Evolutionary conservation across 1,140 invertebrate genomes (phyloP), one percentile per base, ranked within the genome.

Genomic region (Bemisia tabaci): DNA sequence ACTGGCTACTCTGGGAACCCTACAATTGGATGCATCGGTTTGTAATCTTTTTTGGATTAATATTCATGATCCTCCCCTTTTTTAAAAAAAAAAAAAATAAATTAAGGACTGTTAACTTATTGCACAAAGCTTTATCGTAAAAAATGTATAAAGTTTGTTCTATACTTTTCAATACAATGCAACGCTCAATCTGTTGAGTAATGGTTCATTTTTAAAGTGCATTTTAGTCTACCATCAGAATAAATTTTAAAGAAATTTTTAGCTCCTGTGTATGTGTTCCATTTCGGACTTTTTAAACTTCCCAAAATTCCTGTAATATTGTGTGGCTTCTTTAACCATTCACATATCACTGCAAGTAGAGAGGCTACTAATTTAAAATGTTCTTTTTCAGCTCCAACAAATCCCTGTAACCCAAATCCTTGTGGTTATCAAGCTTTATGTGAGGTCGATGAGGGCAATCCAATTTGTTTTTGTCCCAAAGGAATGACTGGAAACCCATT

Each of bases 401-500:
- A 91, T 77, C 88, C 89, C 12, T 93, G 91, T 74, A 78, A 85
- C 68, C 88, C 89, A 24, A 91, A 90, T 77, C 91, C 91, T 22
- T 95, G 92, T 76, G 92, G 91, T 22, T 76, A 84, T 0, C 87
- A 89, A 72, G 91, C 92, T 12, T 76, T 89, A 60, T 94, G 92
- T 75, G 90, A 94, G 79, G 81, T 87, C 59, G 89, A 92, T 72
- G 86, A 90, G 72, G 91, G 90, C 68, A 89, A 87, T 78, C 90
- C 90, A 0, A 90, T 94, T 70, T 94, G 92, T 73, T 92, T 85
- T 77, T 95, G 92, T 76, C 91, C 91, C 0, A 90, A 91, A 75
- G 90, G 91, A 70, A 80, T 90, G 65, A 94, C 91, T 12, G 92
- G 92, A 77, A 93, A 94, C 83, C 92, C 92, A 17, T 94, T 94